Base-by-base conservation (phyloP, 2,888 invertebrate species). In the Dryobota labecula region DNA sequence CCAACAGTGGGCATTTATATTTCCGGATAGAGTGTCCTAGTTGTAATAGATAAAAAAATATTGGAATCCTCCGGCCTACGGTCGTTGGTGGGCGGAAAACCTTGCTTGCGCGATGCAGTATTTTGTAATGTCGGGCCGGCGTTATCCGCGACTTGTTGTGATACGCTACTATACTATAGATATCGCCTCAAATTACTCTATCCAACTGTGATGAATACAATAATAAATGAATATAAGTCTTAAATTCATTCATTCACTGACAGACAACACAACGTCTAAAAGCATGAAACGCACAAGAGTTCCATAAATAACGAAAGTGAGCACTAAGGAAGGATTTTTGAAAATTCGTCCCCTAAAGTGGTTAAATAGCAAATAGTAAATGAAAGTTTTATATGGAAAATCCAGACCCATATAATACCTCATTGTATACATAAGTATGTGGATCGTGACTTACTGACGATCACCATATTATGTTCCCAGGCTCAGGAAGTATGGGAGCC, bases 401-500 rank as follows among this genome's bases (percentile, higher is more conserved):
- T n/a, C n/a, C n/a, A n/a, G n/a, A n/a, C 13, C 4, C 15, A n/a
- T 20, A 4, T n/a, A 33, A n/a, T 57, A 24, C 2, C 36, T 9
- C 9, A 18, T 43, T 15, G 8, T 49, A 2, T 33, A 24, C n/a
- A n/a, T 7, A 38, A 24, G 2, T 38, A 69, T 38, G 13, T 64
- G 18, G 5, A 15, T 15, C n/a, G 18, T 36, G 18, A 18, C n/a
- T 30, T 15, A n/a, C n/a, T 41, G 3, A 20, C 9, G 56, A 45
- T 45, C 9, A 30, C n/a, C 30, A 47, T 53, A 5, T 38, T 63
- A 58, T 71, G 2, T 80, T 8, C 15, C 1, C 83, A 93, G 93
- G 91, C 92, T 2, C 84, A 84, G 49, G 92, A 92, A 54, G 86
- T 93, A 7, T 93, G 92, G 89, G 91, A 86, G 56, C 89, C 91